phyloP scores from a whole-genome alignment of 2,113 vertebrate genomes.

The Istiophorus platypterus region DNA sequence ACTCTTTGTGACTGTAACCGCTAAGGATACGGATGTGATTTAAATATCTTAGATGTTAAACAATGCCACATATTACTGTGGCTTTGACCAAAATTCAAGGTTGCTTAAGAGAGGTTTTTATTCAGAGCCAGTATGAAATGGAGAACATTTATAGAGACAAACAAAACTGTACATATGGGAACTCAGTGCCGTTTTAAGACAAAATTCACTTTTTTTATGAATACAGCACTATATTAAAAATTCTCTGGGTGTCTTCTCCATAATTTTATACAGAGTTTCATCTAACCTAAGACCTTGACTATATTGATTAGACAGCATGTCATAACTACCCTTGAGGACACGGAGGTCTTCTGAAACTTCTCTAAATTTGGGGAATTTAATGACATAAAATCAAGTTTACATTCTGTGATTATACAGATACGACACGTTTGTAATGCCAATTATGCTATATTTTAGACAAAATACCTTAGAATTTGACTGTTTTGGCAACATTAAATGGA shows the following conservation, averaged over 20 bases:
- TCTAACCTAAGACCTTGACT: no score
- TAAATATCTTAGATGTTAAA: not conserved
- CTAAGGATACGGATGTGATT: not conserved
- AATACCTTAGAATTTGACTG: not conserved
- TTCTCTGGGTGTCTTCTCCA: no score
- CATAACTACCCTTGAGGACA: not conserved
- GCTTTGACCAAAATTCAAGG: not conserved
- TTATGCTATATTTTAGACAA: not conserved
- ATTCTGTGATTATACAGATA: not conserved
- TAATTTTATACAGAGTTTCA: no score
- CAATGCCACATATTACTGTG: not conserved
- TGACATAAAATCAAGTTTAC: not conserved
- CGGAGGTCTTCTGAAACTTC: not conserved
- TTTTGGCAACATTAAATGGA: not conserved
- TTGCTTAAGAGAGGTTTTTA: not conserved
- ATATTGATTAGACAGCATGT: no score
- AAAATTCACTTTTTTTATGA: not conserved
- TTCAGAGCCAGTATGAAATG: not conserved
- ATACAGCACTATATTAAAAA: not conserved
- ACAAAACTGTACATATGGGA: not conserved
- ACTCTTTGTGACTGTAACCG: not conserved
- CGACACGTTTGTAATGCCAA: not conserved
- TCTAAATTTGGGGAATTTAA: not conserved
- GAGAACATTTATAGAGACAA: not conserved
- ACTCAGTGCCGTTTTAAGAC: not conserved